Base-by-base conservation (phyloP, 1,140 invertebrate genomes). In the Papilio polyxenes region DNA sequence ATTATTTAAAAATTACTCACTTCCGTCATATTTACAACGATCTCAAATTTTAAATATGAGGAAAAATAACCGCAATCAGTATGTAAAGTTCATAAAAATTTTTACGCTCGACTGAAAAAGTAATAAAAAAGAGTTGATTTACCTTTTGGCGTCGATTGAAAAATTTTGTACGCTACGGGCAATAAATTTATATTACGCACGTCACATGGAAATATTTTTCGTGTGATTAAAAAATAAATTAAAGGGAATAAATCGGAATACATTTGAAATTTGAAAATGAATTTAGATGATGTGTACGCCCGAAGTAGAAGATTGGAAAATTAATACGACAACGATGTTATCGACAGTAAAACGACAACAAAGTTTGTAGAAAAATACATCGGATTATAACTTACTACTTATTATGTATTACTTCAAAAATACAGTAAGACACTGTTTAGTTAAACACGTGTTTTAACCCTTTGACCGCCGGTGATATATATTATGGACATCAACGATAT, bases 141-240 rank as follows among this genome's bases (percentile, higher is more conserved):
- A 72, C 65, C 65, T 72, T 72, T 72, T 72, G 23, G 31, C 65
- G 65, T 72, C 65, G 15, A 72, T 72, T 72, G 65, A 72, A 72
- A 72, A 72, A 72, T 72, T 72, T 72, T 72, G 31, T 72, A 72
- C 65, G 65, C 65, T 72, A 72, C 65, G 65, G 65, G 23, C 65
- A 23, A 72, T 72, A 72, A 72, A 72, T 72, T 72, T 72, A 40
- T 72, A 72, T 72, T 72, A 72, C 65, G 65, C 65, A 72, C 65
- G 65, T 72, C 65, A 72, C 65, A 11, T 72, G 65, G 31, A 72
- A 72, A 72, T 72, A 72, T 72, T 72, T 72, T 40, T 72, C 65
- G 31, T 72, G 65, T 72, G 65, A 72, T 72, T 72, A 72, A 72
- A 72, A 72, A 72, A 72, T 72, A 72, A 72, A 72, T 72, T 31